Evolutionary conservation across 2,888 invertebrate genomes (phyloP).

Genomic region (Drosophila aldrichi): DNA sequence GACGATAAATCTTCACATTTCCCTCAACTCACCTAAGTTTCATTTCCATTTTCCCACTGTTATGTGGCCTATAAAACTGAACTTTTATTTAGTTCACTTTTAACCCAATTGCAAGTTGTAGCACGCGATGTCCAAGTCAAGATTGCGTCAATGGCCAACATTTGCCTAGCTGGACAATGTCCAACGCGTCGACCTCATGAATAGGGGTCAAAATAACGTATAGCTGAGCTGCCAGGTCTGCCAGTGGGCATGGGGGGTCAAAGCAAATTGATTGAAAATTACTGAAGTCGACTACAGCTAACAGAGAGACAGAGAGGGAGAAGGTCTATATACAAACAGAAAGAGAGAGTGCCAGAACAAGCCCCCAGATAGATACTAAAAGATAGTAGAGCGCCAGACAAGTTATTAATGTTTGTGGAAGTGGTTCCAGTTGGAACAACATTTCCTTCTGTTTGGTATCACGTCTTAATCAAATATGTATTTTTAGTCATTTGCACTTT

Average conservation of each 20-base stretch:
- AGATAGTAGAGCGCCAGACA: constrained; percentile 18
- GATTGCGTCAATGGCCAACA: constrained; percentile 60
- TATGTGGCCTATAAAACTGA: neutral
- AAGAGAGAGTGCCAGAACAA: neutral
- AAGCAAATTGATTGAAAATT: constrained; percentile 36
- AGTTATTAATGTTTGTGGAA: neutral
- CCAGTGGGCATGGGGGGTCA: neutral
- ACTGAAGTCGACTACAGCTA: neutral
- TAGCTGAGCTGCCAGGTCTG: neutral
- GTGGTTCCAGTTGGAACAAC: neutral
- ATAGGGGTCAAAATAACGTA: constrained; percentile 40
- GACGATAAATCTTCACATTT: constrained; percentile 1
- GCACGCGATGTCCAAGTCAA: constrained; percentile 68
- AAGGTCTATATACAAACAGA: neutral
- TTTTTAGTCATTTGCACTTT: neutral
- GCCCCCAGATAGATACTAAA: neutral
- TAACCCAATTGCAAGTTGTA: constrained; percentile 67
- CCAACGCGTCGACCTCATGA: neutral
- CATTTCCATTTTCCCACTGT: neutral
- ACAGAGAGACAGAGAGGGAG: neutral
- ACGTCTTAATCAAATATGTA: constrained; percentile 9
- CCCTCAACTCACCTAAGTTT: neutral
- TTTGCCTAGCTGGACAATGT: constrained; percentile 38
- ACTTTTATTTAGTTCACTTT: constrained; percentile 18
- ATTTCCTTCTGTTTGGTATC: constrained; percentile 3